Conservation (phyloP, 2,888 invertebrate species). For the Julus scandinavius region DNA sequence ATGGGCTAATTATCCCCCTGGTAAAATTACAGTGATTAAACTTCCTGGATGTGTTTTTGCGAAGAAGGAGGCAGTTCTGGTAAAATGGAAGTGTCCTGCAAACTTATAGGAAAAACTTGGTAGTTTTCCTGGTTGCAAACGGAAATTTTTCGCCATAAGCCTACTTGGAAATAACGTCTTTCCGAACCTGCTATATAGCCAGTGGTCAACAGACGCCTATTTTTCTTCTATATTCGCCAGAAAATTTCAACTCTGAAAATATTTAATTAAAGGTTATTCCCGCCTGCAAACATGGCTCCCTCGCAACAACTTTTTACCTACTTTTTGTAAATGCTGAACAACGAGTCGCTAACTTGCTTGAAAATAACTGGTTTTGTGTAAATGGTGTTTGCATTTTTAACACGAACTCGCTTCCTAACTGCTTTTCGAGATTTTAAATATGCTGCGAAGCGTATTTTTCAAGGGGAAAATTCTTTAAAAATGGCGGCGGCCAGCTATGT, state of each 20-base stretch:
- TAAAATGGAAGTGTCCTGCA: background rate
- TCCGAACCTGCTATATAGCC: background rate
- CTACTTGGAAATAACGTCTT: background rate
- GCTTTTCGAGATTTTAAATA: background rate
- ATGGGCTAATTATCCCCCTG: background rate
- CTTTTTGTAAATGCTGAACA: slow-evolving; percentile 1
- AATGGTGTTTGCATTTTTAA: background rate
- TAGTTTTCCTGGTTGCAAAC: background rate
- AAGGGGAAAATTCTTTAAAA: background rate
- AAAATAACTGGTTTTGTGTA: slow-evolving; percentile 27
- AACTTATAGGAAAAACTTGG: background rate
- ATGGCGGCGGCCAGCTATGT: background rate
- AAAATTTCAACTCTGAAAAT: background rate
- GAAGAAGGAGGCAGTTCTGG: background rate
- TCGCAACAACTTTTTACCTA: slow-evolving; percentile 33
- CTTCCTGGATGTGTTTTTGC: background rate
- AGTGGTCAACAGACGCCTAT: background rate
- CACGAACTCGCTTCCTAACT: slow-evolving; percentile 9
- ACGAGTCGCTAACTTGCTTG: slow-evolving; percentile 7
- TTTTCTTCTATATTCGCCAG: background rate
- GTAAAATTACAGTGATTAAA: slow-evolving; percentile 24
- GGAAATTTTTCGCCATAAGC: background rate
- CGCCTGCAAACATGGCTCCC: slow-evolving; percentile 7
- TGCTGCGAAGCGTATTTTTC: background rate
- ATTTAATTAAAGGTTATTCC: background rate